Evolutionary conservation across 2,797 vertebrate species (phyloP).

Genomic region (Rhinophrynus dorsalis): DNA sequence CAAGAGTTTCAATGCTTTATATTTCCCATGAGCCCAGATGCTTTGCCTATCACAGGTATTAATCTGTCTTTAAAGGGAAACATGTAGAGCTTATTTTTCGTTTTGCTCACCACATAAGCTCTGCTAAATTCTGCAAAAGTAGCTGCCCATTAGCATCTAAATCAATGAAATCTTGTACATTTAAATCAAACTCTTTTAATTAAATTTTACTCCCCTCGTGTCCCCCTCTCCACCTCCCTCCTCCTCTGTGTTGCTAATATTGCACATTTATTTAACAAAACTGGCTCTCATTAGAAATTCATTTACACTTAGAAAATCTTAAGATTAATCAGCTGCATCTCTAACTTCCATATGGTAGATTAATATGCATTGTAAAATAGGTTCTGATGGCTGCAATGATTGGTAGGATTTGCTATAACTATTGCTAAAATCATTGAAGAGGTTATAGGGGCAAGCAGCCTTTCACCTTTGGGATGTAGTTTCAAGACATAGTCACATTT

Average conservation of each 20-base stretch:
- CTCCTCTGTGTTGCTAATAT: constrained; percentile 47
- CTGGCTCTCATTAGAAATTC: constrained; percentile 48
- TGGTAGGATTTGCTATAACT: not conserved
- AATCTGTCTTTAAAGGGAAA: constrained; percentile 46
- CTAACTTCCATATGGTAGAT: constrained; percentile 46
- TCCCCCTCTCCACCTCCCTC: constrained; percentile 37
- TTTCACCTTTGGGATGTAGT: not conserved
- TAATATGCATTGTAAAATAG: constrained; percentile 28
- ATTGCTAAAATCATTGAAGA: not conserved
- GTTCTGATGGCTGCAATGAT: constrained; percentile 12
- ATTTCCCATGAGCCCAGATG: constrained; percentile 17
- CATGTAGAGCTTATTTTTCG: constrained; percentile 22
- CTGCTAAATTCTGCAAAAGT: constrained; percentile 45
- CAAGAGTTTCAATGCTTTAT: constrained; percentile 34
- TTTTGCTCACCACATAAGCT: constrained; percentile 19
- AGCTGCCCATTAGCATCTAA: constrained; percentile 51
- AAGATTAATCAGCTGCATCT: constrained; percentile 46
- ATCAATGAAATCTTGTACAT: constrained; percentile 50
- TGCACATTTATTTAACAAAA: constrained; percentile 51
- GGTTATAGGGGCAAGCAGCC: not conserved
- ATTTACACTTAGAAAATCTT: constrained; percentile 47
- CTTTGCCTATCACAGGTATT: constrained; percentile 45
- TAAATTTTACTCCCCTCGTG: constrained; percentile 46
- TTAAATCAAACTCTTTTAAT: constrained; percentile 52
- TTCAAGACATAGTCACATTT: too few relatives aligned